Conservation (phyloP, 2,888 invertebrate species). For the Ennomos quercinarius region DNA sequence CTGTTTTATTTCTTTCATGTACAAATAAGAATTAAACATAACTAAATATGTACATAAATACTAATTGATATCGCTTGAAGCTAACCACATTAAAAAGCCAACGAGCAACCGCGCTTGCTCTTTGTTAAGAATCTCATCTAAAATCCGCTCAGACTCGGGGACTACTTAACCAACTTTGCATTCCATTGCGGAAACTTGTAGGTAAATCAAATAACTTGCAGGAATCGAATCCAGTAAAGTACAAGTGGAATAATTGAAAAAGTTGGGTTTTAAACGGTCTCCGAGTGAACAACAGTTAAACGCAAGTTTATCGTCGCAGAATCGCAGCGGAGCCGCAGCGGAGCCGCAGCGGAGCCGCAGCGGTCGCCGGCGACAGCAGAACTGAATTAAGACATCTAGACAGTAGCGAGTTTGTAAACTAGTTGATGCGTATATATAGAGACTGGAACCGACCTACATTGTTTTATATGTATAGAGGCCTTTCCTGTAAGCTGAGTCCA, state of each 20-base stretch:
- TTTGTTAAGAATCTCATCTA: conserved; percentile 34
- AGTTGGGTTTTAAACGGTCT: conserved; percentile 59
- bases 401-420: conserved; percentile 62
- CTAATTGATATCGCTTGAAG: neutral
- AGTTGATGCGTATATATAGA: conserved; percentile 37
- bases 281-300: conserved; percentile 56
- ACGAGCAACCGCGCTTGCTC: conserved; percentile 30
- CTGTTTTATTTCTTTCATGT: no score
- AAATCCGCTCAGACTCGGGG: conserved; percentile 24
- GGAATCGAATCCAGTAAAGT: conserved; percentile 61
- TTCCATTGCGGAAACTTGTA: conserved; percentile 49
- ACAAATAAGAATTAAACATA: no score
- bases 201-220: conserved; percentile 63
- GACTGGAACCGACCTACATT: no score
- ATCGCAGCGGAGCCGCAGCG: conserved; percentile 54
- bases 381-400: conserved; percentile 69
- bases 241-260: conserved; percentile 65
- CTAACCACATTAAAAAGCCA: conserved; percentile 25
- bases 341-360: conserved; percentile 54
- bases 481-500: no score
- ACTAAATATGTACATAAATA: neutral
- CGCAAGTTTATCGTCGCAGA: conserved; percentile 56
- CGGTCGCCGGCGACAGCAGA: conserved; percentile 60
- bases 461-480: no score
- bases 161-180: conserved; percentile 37